phyloP scores from a whole-genome alignment of 2,113 vertebrate species.

The Notechis scutatus region DNA sequence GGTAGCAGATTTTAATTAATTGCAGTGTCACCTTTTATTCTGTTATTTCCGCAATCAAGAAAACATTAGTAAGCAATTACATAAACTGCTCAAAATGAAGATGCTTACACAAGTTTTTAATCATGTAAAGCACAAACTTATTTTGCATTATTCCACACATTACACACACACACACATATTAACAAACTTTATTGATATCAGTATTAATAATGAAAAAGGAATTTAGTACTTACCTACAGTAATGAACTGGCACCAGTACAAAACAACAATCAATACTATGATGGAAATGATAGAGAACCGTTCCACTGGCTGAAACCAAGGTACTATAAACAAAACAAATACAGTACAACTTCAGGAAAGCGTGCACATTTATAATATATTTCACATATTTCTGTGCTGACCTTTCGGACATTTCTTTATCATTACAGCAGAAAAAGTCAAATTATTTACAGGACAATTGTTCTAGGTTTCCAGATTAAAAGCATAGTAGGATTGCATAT shows the following conservation, averaged over 20 bases:
- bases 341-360: not conserved
- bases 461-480: not conserved
- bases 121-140: not conserved
- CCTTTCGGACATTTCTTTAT: not conserved
- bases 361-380: not conserved
- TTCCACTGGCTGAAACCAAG: slow-evolving; percentile 67
- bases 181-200: not conserved
- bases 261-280: slow-evolving; percentile 55
- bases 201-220: slow-evolving; percentile 24
- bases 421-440: not conserved
- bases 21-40: not conserved
- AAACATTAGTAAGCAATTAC: not conserved
- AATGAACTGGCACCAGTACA: slow-evolving; percentile 63
- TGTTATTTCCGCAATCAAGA: not conserved
- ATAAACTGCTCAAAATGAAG: not conserved
- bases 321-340: slow-evolving; percentile 55
- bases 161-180: not conserved
- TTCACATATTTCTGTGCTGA: not conserved
- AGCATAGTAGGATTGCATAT: not conserved
- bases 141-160: not conserved
- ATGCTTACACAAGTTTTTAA: not conserved
- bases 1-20: not conserved
- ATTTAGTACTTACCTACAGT: slow-evolving; percentile 69
- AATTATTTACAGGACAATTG: not conserved
- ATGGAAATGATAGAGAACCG: slow-evolving; percentile 57